These are phyloP conservation scores for Merluccius polli DNA, from an alignment of 2,797 vertebrate species.

Conservation along the genomic window DNA sequence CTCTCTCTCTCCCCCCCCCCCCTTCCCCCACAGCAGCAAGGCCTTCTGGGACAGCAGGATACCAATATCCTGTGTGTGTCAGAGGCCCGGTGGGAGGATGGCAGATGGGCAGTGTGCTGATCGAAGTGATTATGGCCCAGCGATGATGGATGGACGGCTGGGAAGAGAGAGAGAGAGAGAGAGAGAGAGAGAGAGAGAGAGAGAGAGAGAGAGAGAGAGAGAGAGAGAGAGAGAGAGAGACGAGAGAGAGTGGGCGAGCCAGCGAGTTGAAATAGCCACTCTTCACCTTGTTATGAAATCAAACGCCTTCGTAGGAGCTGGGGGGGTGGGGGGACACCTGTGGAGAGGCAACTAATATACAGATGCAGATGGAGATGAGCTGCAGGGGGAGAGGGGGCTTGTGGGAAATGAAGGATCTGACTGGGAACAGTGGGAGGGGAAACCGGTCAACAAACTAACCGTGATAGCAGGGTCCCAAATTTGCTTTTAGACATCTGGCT, in stretches of 20 bases:
- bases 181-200: constrained; percentile 30
- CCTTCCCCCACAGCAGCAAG: not conserved
- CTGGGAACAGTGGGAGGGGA: not conserved
- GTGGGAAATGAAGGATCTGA: not conserved
- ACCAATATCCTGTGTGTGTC: constrained; percentile 27
- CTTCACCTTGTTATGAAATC: constrained; percentile 24
- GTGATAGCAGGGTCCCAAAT: too few relatives aligned
- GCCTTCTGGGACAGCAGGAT: constrained; percentile 28
- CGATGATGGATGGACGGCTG: constrained; percentile 19
- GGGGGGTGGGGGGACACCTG: constrained; percentile 10
- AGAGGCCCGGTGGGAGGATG: constrained; percentile 25
- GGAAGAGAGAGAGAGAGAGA: constrained; percentile 1
- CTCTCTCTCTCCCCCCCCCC: not conserved
- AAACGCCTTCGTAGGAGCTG: constrained; percentile 5
- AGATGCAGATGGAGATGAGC: not conserved
- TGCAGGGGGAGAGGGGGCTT: not conserved
- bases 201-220: constrained; percentile 3
- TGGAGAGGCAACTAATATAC: not conserved
- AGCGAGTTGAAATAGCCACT: constrained; percentile 9
- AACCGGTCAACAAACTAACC: not conserved
- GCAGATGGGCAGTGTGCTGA: constrained; percentile 42
- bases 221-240: not conserved
- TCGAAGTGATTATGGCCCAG: constrained; percentile 45
- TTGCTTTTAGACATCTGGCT: too few relatives aligned
- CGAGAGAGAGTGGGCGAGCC: not conserved